Conservation (phyloP, 2,113 vertebrate species). For the Danionella cerebrum region DNA sequence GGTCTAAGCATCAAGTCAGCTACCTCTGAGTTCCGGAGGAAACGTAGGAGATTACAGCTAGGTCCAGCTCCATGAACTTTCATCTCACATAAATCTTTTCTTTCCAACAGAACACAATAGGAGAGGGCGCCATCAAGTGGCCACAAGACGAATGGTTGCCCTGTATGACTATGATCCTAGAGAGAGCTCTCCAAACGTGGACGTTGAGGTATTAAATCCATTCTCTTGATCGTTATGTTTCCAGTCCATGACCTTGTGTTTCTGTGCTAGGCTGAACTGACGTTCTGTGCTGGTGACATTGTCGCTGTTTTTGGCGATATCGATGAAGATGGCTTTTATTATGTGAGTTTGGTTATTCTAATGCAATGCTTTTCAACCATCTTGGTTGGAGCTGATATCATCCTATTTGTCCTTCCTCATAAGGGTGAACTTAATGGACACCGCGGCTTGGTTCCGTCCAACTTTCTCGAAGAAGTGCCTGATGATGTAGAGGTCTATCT, state of each 20-base stretch:
- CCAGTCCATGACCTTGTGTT: slow-evolving; percentile 24
- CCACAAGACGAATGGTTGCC: slow-evolving; percentile 79
- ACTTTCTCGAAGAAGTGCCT: slow-evolving; percentile 84
- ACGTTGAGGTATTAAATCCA: slow-evolving; percentile 95
- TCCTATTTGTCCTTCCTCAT: background rate
- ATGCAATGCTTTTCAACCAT: too few species aligned
- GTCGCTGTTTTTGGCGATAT: slow-evolving; percentile 87
- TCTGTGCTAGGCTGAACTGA: slow-evolving; percentile 79
- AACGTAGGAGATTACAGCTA: too few species aligned
- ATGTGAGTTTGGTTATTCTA: slow-evolving; percentile 82
- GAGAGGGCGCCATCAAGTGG: slow-evolving; percentile 56
- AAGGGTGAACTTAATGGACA: slow-evolving; percentile 89
- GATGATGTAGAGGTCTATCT: slow-evolving; percentile 86
- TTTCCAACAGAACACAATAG: slow-evolving; percentile 50
- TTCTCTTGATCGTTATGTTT: too few species aligned
- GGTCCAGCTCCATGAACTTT: too few species aligned
- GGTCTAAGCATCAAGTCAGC: too few species aligned
- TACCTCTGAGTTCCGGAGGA: too few species aligned
- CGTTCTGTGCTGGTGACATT: slow-evolving; percentile 85
- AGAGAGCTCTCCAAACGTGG: slow-evolving; percentile 90
- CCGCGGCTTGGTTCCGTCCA: slow-evolving; percentile 89
- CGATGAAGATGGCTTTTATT: slow-evolving; percentile 96
- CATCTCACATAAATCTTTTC: background rate
- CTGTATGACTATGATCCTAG: slow-evolving; percentile 90
- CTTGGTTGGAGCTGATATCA: too few species aligned